Conservation (phyloP, 1,140 invertebrate species). For the Phocides pigmalion region DNA sequence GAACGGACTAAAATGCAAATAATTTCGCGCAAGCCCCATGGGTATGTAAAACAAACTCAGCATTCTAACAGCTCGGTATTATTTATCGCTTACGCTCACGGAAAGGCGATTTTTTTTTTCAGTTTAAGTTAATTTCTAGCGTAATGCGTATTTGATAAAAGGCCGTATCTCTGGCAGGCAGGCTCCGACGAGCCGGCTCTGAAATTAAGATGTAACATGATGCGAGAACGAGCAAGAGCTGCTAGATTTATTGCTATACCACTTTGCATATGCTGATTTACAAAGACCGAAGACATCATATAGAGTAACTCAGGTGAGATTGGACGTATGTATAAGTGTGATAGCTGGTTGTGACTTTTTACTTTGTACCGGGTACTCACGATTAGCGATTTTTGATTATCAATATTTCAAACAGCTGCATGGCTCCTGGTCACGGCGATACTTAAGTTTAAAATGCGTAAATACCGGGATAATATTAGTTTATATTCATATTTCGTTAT, state of each 20-base stretch:
- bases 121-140: constrained; percentile 76
- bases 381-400: too few relatives aligned
- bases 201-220: constrained; percentile 86
- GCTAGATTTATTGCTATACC: constrained; percentile 84
- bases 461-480: too few relatives aligned
- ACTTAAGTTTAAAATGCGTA: too few relatives aligned
- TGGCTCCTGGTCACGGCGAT: too few relatives aligned
- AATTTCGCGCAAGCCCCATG: constrained; percentile 63
- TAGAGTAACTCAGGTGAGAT: constrained; percentile 47
- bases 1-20: constrained; percentile 61
- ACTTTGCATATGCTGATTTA: constrained; percentile 85
- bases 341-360: neutral
- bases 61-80: constrained; percentile 67
- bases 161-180: constrained; percentile 76
- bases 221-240: constrained; percentile 84
- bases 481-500: too few relatives aligned
- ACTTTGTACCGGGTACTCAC: too few relatives aligned
- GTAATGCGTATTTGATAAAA: constrained; percentile 83
- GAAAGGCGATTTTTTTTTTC: constrained; percentile 63
- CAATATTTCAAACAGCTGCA: too few relatives aligned
- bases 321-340: neutral
- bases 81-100: constrained; percentile 68
- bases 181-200: constrained; percentile 76
- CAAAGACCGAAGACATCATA: constrained; percentile 67
- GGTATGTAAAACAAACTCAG: constrained; percentile 66